phyloP scores from a whole-genome alignment of 2,888 invertebrate species.

The Napeogenes sylphis region DNA sequence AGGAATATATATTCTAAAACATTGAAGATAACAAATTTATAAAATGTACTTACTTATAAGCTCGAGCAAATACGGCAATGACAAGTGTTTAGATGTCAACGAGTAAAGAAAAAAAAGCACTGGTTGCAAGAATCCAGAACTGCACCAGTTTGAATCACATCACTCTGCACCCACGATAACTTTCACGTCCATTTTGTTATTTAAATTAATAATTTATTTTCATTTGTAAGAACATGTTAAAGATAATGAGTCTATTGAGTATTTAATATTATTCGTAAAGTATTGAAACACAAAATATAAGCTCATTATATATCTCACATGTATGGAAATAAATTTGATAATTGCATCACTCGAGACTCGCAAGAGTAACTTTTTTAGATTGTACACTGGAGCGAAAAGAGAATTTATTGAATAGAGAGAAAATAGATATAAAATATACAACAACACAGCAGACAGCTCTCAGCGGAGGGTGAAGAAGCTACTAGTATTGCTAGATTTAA shows the following conservation, averaged over 20 bases:
- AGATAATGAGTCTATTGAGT: conserved; percentile 34
- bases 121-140: conserved; percentile 28
- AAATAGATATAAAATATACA: conserved; percentile 31
- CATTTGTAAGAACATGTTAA: conserved; percentile 66
- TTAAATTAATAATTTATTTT: conserved; percentile 57
- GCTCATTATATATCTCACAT: conserved; percentile 35
- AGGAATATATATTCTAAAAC: conserved; percentile 8
- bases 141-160: conserved; percentile 40
- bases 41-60: conserved; percentile 33
- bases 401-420: conserved; percentile 34
- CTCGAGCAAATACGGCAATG: conserved; percentile 28
- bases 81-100: conserved; percentile 33
- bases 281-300: conserved; percentile 29
- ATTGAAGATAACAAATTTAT: conserved; percentile 14
- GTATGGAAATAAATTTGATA: background rate
- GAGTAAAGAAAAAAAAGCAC: conserved; percentile 32
- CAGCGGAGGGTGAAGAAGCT: conserved; percentile 31
- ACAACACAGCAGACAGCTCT: conserved; percentile 30
- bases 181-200: conserved; percentile 66
- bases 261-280: conserved; percentile 29
- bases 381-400: conserved; percentile 25
- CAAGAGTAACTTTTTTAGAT: conserved; percentile 30
- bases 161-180: conserved; percentile 57
- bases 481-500: conserved; percentile 23
- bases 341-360: conserved; percentile 45